These are phyloP conservation scores for Orthosia incerta DNA, from an alignment of 2,888 invertebrate species.

Conservation along the genomic window DNA sequence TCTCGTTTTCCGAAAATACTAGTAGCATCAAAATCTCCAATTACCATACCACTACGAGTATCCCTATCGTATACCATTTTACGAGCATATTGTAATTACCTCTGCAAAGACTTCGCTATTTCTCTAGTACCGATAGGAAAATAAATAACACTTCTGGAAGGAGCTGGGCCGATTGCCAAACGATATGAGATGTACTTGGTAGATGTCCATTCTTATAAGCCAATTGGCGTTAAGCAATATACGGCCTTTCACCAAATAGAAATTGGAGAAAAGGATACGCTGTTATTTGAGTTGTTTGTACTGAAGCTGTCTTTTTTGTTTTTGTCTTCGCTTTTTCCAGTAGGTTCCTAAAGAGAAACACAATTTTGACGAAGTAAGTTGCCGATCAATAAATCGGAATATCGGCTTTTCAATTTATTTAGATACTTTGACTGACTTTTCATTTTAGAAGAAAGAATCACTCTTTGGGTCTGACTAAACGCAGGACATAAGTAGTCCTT, in stretches of 20 bases:
- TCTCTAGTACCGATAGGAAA: conserved; percentile 29
- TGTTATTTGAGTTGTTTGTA: conserved; percentile 25
- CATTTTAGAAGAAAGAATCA: too few relatives aligned
- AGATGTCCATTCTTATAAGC: conserved; percentile 55
- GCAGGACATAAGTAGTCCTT: too few relatives aligned
- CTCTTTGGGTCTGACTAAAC: too few relatives aligned
- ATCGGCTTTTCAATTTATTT: too few relatives aligned
- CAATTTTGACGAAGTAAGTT: background rate
- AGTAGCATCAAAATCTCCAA: too few relatives aligned
- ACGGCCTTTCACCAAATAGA: conserved; percentile 57
- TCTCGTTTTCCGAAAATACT: too few relatives aligned
- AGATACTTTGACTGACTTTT: too few relatives aligned
- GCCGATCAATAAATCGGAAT: too few relatives aligned
- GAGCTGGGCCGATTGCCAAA: conserved; percentile 61
- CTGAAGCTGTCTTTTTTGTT: background rate
- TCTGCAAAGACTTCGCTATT: conserved; percentile 27
- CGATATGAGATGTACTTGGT: conserved; percentile 53
- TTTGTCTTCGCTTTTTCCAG: background rate
- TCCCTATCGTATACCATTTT: too few relatives aligned
- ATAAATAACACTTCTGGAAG: conserved; percentile 47
- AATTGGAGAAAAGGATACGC: conserved; percentile 35
- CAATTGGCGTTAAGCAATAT: conserved; percentile 49
- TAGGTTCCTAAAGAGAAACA: background rate
- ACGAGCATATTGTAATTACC: conserved; percentile 45
- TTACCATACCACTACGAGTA: too few relatives aligned